phyloP scores from a whole-genome alignment of 2,113 vertebrate species.

The Leptodactylus fuscus region DNA sequence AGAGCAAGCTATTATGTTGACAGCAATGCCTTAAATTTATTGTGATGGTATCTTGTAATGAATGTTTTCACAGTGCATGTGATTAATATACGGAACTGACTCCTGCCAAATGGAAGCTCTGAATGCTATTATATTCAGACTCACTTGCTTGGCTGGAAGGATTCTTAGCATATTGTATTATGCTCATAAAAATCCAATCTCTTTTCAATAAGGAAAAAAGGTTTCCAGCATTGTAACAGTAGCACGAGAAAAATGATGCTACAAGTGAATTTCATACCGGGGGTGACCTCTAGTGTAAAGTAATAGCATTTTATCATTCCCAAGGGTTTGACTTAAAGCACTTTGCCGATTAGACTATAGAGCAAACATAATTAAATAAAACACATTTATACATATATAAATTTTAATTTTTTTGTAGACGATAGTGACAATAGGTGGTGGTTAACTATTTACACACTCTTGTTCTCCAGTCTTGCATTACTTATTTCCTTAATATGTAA shows the following conservation, averaged over 20 bases:
- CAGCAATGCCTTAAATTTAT: constrained; percentile 62
- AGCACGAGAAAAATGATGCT: constrained; percentile 65
- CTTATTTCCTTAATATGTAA: background rate
- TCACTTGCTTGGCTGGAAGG: constrained; percentile 62
- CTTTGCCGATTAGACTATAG: constrained; percentile 66
- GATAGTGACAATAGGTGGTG: background rate
- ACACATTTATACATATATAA: constrained; percentile 58
- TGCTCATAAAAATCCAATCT: constrained; percentile 63
- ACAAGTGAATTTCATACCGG: constrained; percentile 73
- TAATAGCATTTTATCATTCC: constrained; percentile 74
- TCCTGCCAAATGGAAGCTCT: constrained; percentile 56
- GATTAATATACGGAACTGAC: constrained; percentile 56
- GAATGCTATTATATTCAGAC: constrained; percentile 61
- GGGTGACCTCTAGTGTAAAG: constrained; percentile 81
- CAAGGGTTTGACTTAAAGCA: constrained; percentile 68
- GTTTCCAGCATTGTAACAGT: constrained; percentile 62
- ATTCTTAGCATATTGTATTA: constrained; percentile 62
- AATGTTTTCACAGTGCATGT: constrained; percentile 32
- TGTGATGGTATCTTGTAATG: constrained; percentile 57
- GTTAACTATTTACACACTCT: background rate
- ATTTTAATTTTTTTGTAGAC: constrained; percentile 47
- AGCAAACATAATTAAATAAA: constrained; percentile 43
- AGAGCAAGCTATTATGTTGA: constrained; percentile 55
- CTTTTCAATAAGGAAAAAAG: constrained; percentile 60
- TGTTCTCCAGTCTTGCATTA: too few species aligned